A percentile compares a stretch with the other conserved stretches of the same genome.
Evolutionary conservation across 2,113 vertebrate species (phyloP).

Genomic region (Aphyosemion australe): DNA sequence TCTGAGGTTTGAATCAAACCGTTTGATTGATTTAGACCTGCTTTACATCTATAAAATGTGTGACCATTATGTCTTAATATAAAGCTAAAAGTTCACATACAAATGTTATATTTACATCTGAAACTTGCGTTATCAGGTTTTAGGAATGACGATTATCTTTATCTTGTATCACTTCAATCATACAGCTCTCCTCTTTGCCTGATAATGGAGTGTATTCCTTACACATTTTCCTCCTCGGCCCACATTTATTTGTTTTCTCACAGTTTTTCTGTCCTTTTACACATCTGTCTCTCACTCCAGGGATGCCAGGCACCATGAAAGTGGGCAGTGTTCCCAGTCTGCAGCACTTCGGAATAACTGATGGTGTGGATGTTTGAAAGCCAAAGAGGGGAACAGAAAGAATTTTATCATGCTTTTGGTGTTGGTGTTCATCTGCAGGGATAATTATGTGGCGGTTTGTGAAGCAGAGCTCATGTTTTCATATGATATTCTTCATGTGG

Average conservation of each 20-base stretch:
- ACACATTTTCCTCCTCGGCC: too few species aligned
- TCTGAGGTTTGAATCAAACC: background rate
- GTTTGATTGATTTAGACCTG: background rate
- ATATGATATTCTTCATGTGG: conserved; percentile 12
- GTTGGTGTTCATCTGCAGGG: conserved; percentile 9
- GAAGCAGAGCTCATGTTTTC: conserved; percentile 40
- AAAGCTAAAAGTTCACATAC: too few species aligned
- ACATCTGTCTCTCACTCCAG: conserved; percentile 8
- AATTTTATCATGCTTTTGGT: conserved; percentile 2
- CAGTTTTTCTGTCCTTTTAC: background rate
- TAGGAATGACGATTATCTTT: too few species aligned
- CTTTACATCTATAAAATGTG: too few species aligned
- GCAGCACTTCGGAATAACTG: background rate
- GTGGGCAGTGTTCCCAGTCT: conserved; percentile 5
- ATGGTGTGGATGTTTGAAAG: background rate
- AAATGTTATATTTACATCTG: too few species aligned
- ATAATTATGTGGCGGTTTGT: conserved; percentile 40
- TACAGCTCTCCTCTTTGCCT: background rate
- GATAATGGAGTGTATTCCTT: too few species aligned
- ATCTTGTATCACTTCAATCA: too few species aligned
- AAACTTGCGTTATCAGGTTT: too few species aligned
- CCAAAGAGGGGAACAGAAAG: background rate
- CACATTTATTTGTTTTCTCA: conserved; percentile 17
- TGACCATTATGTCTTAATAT: too few species aligned
- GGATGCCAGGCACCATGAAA: conserved; percentile 25